Conservation (phyloP, 2,113 vertebrate species). For the Puffinus mauretanicus region DNA sequence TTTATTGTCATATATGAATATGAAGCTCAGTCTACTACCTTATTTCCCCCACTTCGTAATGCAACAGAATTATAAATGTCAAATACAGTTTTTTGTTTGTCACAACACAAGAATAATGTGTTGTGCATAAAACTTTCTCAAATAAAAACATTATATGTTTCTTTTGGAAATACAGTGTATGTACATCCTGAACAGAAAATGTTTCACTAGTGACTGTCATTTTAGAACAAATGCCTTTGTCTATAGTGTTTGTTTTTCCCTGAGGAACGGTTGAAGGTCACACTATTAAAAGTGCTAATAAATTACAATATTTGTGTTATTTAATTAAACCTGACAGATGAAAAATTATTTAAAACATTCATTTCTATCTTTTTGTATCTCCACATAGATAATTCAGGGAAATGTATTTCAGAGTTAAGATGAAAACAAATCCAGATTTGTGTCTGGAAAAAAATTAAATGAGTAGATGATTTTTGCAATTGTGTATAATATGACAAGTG, state of each 20-base stretch:
- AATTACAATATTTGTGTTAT: conserved; percentile 53
- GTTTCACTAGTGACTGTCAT: conserved; percentile 13
- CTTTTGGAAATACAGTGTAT: not conserved
- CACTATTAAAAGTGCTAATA: conserved; percentile 56
- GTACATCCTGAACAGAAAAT: not conserved
- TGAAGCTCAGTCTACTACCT: not conserved
- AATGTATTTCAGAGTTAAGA: not conserved
- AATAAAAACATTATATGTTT: not conserved
- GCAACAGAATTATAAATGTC: not conserved
- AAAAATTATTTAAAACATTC: conserved; percentile 14
- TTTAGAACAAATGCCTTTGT: conserved; percentile 56
- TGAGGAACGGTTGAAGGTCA: conserved; percentile 41
- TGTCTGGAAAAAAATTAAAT: not conserved
- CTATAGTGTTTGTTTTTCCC: conserved; percentile 6
- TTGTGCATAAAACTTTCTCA: not conserved
- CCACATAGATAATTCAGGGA: not conserved
- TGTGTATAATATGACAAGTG: not conserved
- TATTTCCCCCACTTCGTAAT: not conserved
- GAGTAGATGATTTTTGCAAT: not conserved
- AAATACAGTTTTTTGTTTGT: not conserved
- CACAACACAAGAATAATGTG: not conserved
- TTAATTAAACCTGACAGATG: conserved; percentile 66
- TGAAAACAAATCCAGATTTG: not conserved
- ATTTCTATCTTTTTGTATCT: not conserved
- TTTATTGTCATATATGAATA: not conserved